Base-by-base conservation (phyloP, 1,140 invertebrate species). In the Maconellicoccus hirsutus region DNA sequence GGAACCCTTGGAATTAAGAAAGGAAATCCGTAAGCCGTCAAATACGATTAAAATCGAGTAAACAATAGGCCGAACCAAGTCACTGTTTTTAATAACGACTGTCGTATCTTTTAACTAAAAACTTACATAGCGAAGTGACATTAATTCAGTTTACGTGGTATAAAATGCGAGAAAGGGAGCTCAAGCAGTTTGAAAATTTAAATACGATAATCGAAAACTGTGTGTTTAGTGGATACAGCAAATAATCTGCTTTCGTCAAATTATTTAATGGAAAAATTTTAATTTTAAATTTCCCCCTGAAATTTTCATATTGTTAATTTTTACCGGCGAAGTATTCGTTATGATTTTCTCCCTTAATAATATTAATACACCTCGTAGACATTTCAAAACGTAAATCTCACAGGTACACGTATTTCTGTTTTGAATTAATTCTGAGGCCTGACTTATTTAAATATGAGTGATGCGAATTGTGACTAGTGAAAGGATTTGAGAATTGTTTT, bases 11-110 rank as follows among this genome's bases (percentile, higher is more conserved):
- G 42, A 52, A 52, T 52, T 52, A 52, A 52, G 42, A 14, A 52
- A 6, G 42, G 42, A 52, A 52, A 52, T 52, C 42, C 42, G 42
- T 52, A 52, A 52, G 42, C 42, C 42, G 42, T 52, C 42, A 52
- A 52, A 52, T 52, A 52, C 42, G 42, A 52, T 52, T 52, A 52
- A 52, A 52, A 52, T 52, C 42, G 42, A 19, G 12, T 52, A 52
- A 14, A 52, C 42, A 52, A 52, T 52, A 52, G 42, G 42, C 42
- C 16, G 42, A 14, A 52, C 42, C 42, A 16, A 52, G 42, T 52
- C 42, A 19, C 42, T 19, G 42, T 52, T 52, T 52, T 52, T 52
- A 52, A 52, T 52, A 52, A 52, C 42, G 42, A 52, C 42, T 52
- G 42, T 52, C 42, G 42, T 52, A 52, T 14, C 42, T 52, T 52